These are phyloP conservation scores for Cynopterus sphinx DNA, from an alignment of 2,797 vertebrate species.

Conservation along the genomic window DNA sequence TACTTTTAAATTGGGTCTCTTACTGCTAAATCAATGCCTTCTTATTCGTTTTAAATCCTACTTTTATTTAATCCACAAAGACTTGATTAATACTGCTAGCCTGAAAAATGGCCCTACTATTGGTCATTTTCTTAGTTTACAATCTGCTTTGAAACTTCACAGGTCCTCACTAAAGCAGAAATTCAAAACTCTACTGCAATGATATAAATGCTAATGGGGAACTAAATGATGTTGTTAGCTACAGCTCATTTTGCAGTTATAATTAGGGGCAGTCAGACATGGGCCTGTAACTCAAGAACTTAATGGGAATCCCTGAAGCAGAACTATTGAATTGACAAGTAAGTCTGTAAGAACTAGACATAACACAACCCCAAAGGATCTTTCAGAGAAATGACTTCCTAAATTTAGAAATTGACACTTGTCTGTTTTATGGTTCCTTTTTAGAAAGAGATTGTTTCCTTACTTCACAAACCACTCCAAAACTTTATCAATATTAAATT, in stretches of 20 bases:
- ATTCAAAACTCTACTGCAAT: conserved; percentile 43
- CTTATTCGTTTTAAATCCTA: conserved; percentile 47
- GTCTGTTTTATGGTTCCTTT: background rate
- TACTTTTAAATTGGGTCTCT: background rate
- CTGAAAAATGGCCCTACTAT: background rate
- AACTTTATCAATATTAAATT: conserved; percentile 27
- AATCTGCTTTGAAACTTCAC: conserved; percentile 44
- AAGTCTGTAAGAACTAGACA: conserved; percentile 46
- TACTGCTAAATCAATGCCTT: conserved; percentile 51
- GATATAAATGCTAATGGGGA: conserved; percentile 50
- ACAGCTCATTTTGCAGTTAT: conserved; percentile 69
- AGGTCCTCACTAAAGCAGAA: conserved; percentile 21
- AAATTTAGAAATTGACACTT: conserved; percentile 51
- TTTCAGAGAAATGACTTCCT: conserved; percentile 38
- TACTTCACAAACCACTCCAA: background rate
- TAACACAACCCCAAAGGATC: conserved; percentile 31
- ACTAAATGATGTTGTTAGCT: conserved; percentile 55
- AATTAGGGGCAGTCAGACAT: conserved; percentile 67
- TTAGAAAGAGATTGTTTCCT: conserved; percentile 15
- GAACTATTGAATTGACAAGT: conserved; percentile 65
- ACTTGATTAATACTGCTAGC: conserved; percentile 5
- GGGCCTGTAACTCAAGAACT: conserved; percentile 55
- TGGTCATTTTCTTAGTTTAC: conserved; percentile 58
- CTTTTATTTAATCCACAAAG: conserved; percentile 15
- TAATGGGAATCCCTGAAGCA: conserved; percentile 70